phyloP scores from a whole-genome alignment of 2,113 vertebrate genomes.

The Columbina picui region DNA sequence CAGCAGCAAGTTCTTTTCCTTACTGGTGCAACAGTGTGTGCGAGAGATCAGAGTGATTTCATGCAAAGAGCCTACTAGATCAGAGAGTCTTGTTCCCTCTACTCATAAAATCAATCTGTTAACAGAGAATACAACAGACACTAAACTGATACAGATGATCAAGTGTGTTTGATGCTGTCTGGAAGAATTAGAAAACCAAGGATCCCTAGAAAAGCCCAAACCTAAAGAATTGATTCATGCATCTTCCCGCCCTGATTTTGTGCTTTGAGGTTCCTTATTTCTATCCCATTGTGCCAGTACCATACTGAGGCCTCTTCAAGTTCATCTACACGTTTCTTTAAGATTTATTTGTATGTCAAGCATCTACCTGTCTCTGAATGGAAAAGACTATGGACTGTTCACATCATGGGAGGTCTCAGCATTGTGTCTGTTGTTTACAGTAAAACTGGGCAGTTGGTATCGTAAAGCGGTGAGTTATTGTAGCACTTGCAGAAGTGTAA shows the following conservation, averaged over 20 bases:
- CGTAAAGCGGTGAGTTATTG: accelerated
- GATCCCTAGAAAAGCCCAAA: background rate
- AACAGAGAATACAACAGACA: background rate
- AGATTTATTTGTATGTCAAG: background rate
- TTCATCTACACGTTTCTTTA: background rate
- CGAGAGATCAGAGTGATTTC: slow-evolving; percentile 3
- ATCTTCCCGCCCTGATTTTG: background rate
- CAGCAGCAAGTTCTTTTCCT: background rate
- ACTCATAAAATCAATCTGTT: slow-evolving; percentile 3
- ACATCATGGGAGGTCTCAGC: accelerated
- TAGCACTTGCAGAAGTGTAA: background rate
- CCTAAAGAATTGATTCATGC: background rate
- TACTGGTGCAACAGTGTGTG: background rate
- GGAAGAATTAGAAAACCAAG: background rate
- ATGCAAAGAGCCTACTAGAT: slow-evolving; percentile 25
- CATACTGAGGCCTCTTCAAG: background rate
- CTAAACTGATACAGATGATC: background rate
- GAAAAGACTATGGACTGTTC: background rate
- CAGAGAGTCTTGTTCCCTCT: background rate
- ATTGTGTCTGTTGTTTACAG: background rate
- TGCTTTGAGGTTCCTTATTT: background rate
- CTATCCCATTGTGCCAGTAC: background rate
- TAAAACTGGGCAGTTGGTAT: background rate
- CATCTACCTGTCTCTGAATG: background rate
- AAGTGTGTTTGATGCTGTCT: background rate